Percentiles rank a stretch among this genome's conserved stretches.
phyloP scores from a whole-genome alignment of 2,888 invertebrate species.

The Vandiemenella viatica region DNA sequence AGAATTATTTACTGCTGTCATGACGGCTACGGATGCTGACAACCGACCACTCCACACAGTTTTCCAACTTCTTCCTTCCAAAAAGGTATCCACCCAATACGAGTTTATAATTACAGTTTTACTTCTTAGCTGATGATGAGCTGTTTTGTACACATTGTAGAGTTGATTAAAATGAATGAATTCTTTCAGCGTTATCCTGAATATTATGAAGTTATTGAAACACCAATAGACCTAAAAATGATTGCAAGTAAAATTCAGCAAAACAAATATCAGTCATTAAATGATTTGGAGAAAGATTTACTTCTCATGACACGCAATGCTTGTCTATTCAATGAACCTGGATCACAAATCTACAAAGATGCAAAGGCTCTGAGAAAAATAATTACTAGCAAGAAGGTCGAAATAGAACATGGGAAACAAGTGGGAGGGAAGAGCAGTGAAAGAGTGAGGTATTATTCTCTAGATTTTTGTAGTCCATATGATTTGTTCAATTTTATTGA shows the following conservation, averaged over 20 bases:
- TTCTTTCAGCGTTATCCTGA: conserved; percentile 64
- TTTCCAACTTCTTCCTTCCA: conserved; percentile 84
- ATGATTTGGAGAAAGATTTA: conserved; percentile 80
- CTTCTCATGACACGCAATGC: conserved; percentile 87
- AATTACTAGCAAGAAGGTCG: conserved; percentile 50
- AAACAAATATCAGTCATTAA: conserved; percentile 58
- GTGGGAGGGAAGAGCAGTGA: conserved; percentile 48
- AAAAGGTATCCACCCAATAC: conserved; percentile 38
- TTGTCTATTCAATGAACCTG: conserved; percentile 89
- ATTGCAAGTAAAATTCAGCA: conserved; percentile 85
- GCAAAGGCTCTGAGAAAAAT: conserved; percentile 77
- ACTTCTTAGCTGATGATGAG: not conserved
- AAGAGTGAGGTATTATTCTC: conserved; percentile 48
- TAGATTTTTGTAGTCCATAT: no score
- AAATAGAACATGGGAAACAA: conserved; percentile 53
- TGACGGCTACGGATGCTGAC: conserved; percentile 66
- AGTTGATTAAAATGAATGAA: not conserved
- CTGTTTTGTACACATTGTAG: not conserved
- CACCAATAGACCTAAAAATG: conserved; percentile 85
- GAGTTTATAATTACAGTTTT: not conserved
- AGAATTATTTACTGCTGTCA: conserved; percentile 75
- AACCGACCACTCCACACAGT: conserved; percentile 70
- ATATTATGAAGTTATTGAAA: conserved; percentile 86
- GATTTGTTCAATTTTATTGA: not conserved
- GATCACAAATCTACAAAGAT: conserved; percentile 90